Evolutionary conservation across 2,797 vertebrate genomes (phyloP), one percentile per base, ranked within the genome.

Genomic region (Coilia nasus): DNA sequence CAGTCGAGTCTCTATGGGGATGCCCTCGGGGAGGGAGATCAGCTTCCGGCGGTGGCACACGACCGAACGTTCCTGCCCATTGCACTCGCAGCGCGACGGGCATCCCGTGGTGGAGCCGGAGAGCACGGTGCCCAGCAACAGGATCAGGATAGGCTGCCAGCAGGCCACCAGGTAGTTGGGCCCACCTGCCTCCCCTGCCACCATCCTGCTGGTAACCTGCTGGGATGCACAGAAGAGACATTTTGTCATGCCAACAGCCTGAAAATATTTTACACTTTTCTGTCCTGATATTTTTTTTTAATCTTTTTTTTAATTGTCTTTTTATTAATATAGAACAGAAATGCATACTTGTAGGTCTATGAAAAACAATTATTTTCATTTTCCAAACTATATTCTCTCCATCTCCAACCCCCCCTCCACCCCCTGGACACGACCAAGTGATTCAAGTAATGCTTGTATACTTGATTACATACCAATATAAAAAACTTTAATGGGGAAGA

Each of bases 101-200:
- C 98, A 99, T 91, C 98, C 98, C 0, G 97, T 98, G 93, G 98
- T 97, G 0, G 97, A 98, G 89, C 98, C 98, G 0, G 98, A 99
- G 84, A 99, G 95, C 91, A 98, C 97, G 0, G 97, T 98, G 88
- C 97, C 98, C 92, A 99, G 93, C 95, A 99, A 97, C 94, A 99
- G 96, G 89, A 99, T 96, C 92, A 99, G 97, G 92, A 99, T 98
- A 87, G 98, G 98, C 96, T 98, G 98, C 98, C 98, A 99, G 96
- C 98, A 99, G 88, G 97, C 97, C 95, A 98, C 96, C 94, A 98
- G 94, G 95, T 97, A 97, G 96, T 96, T 98, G 96, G 97, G 97
- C 95, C 97, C 96, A 89, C 96, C 97, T 91, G 93, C 94, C 89
- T 97, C 96, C 91, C 95, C 96, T 84, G 92, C 95, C 96, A 97